Conservation (phyloP, 2,797 vertebrate species). For the Borostomias antarcticus region DNA sequence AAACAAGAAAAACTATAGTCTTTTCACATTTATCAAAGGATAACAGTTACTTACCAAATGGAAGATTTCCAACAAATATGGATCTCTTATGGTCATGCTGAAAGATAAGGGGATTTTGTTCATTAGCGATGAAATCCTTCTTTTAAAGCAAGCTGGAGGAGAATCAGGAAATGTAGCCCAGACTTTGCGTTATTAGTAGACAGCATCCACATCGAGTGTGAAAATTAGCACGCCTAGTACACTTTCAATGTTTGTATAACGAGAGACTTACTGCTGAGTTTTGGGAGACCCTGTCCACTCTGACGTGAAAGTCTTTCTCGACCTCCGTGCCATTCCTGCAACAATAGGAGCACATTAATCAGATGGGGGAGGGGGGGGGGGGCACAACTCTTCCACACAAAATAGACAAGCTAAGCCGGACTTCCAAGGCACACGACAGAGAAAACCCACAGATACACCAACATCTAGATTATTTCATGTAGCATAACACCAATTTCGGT, state of each 20-base stretch:
- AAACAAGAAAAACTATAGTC: too few species aligned
- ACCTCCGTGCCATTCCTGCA: slow-evolving; percentile 90
- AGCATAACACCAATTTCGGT: too few species aligned
- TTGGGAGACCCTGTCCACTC: slow-evolving; percentile 85
- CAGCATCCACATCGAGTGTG: too few species aligned
- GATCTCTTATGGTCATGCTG: slow-evolving; percentile 91
- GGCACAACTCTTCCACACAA: too few species aligned
- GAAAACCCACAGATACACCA: too few species aligned
- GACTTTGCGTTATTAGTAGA: too few species aligned
- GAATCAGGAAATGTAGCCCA: too few species aligned
- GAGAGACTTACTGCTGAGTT: slow-evolving; percentile 69
- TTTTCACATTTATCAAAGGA: neutral
- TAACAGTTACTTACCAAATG: slow-evolving; percentile 85
- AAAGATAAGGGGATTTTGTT: slow-evolving; percentile 38
- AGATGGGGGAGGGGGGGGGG: too few species aligned
- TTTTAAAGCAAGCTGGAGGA: neutral
- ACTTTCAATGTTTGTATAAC: neutral
- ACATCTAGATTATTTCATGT: too few species aligned
- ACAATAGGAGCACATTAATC: neutral
- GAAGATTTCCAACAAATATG: slow-evolving; percentile 90
- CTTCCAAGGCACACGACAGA: too few species aligned
- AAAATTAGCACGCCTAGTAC: too few species aligned
- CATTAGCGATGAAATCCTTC: neutral
- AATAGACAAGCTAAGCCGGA: too few species aligned
- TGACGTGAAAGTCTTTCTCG: slow-evolving; percentile 82